Percentiles rank a stretch among this genome's conserved stretches.
These are phyloP conservation scores for Cephalophus harveyi DNA, from an alignment of 2,113 vertebrate species.

Conservation along the genomic window DNA sequence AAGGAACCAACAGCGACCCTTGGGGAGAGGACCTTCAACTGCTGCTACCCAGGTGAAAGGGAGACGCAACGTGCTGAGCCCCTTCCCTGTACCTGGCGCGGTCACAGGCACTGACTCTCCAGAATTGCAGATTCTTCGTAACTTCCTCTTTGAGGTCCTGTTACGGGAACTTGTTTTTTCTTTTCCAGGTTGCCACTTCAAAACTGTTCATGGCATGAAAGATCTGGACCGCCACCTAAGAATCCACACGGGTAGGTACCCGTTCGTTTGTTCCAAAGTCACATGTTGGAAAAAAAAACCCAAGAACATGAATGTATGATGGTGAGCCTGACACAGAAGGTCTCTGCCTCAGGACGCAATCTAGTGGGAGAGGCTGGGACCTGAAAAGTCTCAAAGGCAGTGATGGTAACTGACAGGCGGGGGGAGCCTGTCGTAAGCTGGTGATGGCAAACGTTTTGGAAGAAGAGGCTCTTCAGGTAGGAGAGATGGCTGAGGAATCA, in stretches of 20 bases:
- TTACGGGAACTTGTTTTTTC: neutral
- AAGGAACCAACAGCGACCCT: constrained; percentile 83
- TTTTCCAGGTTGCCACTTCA: constrained; percentile 92
- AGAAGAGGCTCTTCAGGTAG: neutral
- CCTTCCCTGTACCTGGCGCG: accelerated
- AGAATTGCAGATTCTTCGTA: accelerated
- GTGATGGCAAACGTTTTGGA: neutral
- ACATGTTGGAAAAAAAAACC: neutral
- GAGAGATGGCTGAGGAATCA: neutral
- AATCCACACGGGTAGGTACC: constrained; percentile 92
- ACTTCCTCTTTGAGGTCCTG: neutral
- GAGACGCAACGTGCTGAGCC: accelerated
- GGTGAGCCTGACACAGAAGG: accelerated
- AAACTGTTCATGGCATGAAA: constrained; percentile 97
- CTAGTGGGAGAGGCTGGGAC: neutral
- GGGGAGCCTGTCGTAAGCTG: neutral
- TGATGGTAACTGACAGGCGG: no score
- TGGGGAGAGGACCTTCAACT: constrained; percentile 91
- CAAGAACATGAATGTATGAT: accelerated
- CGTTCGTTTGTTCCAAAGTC: accelerated
- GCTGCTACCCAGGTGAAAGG: constrained; percentile 90
- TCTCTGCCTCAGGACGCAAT: neutral
- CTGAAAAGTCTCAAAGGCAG: neutral
- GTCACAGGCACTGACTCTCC: accelerated
- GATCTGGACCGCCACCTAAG: constrained; percentile 96